These are phyloP conservation scores for Aldabrachelys gigantea DNA, from an alignment of 2,113 vertebrate species.

Conservation along the genomic window DNA sequence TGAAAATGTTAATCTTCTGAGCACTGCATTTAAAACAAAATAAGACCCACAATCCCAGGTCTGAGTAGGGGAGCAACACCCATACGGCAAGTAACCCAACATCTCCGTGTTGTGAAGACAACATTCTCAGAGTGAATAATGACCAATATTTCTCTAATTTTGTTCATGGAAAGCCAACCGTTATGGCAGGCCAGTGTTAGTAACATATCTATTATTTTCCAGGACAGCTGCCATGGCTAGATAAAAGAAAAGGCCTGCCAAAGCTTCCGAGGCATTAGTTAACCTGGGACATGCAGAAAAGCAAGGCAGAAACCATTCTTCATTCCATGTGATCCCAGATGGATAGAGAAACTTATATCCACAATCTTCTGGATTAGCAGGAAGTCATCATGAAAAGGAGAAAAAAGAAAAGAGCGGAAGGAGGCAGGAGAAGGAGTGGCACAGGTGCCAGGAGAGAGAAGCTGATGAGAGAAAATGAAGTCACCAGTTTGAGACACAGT, in stretches of 20 bases:
- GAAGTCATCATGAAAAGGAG: background rate
- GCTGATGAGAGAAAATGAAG: background rate
- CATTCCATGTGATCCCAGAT: background rate
- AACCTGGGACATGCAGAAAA: background rate
- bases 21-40: background rate
- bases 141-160: background rate
- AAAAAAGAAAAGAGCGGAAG: accelerated
- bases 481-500: background rate
- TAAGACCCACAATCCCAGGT: background rate
- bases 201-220: background rate
- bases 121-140: background rate
- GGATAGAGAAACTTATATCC: background rate
- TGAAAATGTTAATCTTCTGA: background rate
- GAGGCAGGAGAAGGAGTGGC: background rate
- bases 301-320: background rate
- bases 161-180: background rate
- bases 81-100: accelerated
- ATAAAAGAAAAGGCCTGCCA: background rate
- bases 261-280: background rate
- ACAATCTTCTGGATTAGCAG: background rate
- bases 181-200: background rate
- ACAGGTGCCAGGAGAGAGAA: background rate
- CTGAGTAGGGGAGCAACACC: background rate
- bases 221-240: background rate
- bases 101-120: background rate